Evolutionary conservation across 2,113 vertebrate genomes (phyloP).

Genomic region (Bungarus multicinctus): DNA sequence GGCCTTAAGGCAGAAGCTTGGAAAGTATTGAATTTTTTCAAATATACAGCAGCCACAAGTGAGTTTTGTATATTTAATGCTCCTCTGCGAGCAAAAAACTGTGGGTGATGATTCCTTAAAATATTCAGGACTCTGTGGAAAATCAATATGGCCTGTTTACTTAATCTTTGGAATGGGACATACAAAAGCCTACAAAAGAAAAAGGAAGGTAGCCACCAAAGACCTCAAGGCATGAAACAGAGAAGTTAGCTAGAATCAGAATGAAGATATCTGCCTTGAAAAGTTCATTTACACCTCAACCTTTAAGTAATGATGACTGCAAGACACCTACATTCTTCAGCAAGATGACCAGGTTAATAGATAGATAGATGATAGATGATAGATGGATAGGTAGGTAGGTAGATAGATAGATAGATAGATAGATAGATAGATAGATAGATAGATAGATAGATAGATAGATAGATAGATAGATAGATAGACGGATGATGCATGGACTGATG

Average conservation of each 20-base stretch:
- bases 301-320: neutral
- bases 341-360: too few relatives aligned
- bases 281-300: neutral
- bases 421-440: too few relatives aligned
- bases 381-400: too few relatives aligned
- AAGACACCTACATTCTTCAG: too few relatives aligned
- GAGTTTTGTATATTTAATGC: constrained; percentile 48
- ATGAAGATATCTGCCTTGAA: constrained; percentile 57
- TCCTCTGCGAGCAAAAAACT: constrained; percentile 57
- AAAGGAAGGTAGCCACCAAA: neutral
- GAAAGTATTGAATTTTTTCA: constrained; percentile 61
- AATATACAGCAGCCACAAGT: constrained; percentile 46
- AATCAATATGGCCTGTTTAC: constrained; percentile 51
- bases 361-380: too few relatives aligned
- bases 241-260: neutral
- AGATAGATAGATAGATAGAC: too few relatives aligned
- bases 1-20: constrained; percentile 61
- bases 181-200: constrained; percentile 46
- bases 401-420: too few relatives aligned
- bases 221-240: neutral
- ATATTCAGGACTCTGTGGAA: constrained; percentile 61
- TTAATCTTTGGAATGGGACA: constrained; percentile 50
- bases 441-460: too few relatives aligned
- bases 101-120: constrained; percentile 56
- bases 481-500: too few relatives aligned